phyloP scores from a whole-genome alignment of 2,113 vertebrate genomes.

The Chloropsis hardwickii region DNA sequence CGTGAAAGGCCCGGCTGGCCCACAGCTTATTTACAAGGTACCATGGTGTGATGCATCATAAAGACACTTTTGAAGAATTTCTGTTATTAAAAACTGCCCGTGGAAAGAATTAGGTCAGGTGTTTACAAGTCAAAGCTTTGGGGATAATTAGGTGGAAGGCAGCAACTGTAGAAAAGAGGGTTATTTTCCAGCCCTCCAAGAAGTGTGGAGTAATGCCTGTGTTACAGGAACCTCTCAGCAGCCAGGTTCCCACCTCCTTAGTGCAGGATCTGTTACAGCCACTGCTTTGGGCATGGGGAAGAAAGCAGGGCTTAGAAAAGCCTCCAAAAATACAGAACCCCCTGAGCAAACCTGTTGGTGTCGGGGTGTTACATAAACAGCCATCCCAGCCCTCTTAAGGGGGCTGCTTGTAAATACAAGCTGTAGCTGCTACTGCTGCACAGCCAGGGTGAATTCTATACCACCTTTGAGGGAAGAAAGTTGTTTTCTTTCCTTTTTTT shows the following conservation, averaged over 20 bases:
- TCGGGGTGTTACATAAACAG: neutral
- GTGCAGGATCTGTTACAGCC: neutral
- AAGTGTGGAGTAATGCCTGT: neutral
- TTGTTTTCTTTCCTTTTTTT: neutral
- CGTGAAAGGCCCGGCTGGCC: neutral
- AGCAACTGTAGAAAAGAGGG: slow-evolving; percentile 6
- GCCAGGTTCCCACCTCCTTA: slow-evolving; percentile 27
- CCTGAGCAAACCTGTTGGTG: slow-evolving; percentile 13
- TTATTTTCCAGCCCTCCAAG: slow-evolving; percentile 61
- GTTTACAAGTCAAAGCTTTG: slow-evolving; percentile 67
- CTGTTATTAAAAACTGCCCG: slow-evolving; percentile 64
- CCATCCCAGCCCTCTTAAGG: slow-evolving; percentile 1
- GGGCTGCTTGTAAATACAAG: slow-evolving; percentile 19
- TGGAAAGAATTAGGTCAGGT: slow-evolving; percentile 72
- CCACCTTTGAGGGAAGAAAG: slow-evolving; percentile 21
- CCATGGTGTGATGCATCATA: slow-evolving; percentile 57
- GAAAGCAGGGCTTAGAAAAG: slow-evolving; percentile 23
- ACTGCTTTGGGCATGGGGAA: neutral
- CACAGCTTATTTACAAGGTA: slow-evolving; percentile 56
- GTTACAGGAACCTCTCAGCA: neutral
- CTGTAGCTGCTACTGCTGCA: neutral
- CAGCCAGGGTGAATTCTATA: neutral
- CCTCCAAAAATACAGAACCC: slow-evolving; percentile 3
- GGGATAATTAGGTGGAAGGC: slow-evolving; percentile 66
- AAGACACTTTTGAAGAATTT: slow-evolving; percentile 69